These are phyloP conservation scores for Listronotus bonariensis DNA, from an alignment of 1,140 invertebrate species.

Conservation along the genomic window DNA sequence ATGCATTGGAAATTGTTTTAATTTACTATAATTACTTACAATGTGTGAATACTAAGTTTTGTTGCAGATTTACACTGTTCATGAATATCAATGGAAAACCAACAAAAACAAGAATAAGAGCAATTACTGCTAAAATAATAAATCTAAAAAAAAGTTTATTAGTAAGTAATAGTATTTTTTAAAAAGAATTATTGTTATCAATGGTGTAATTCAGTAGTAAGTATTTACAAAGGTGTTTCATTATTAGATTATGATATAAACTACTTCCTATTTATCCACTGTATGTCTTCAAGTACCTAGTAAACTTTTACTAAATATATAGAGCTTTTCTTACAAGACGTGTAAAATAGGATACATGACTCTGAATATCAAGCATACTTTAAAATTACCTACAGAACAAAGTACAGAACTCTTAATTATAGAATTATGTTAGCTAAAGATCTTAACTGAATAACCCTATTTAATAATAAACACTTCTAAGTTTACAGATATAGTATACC, in stretches of 20 bases:
- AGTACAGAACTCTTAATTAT: too few species aligned
- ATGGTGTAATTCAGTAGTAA: not conserved
- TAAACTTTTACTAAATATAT: too few species aligned
- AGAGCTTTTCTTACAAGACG: too few species aligned
- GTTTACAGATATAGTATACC: not conserved
- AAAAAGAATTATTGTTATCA: not conserved
- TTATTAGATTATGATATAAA: not conserved
- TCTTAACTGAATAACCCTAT: too few species aligned
- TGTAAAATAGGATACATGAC: too few species aligned
- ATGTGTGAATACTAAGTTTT: conserved; percentile 44
- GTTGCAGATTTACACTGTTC: conserved; percentile 39
- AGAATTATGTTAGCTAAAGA: too few species aligned
- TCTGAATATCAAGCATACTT: too few species aligned
- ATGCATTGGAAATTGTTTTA: too few species aligned
- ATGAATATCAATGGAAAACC: conserved; percentile 46
- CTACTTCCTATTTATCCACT: not conserved
- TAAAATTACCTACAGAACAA: too few species aligned
- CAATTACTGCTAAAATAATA: conserved; percentile 23
- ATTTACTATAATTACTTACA: conserved; percentile 46
- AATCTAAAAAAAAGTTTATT: conserved; percentile 39
- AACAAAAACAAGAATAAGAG: conserved; percentile 40
- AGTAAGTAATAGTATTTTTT: too few species aligned
- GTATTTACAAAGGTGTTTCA: not conserved
- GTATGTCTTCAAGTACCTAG: too few species aligned
- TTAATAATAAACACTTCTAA: not conserved